Evolutionary conservation across 2,113 vertebrate genomes (phyloP), one percentile per base, ranked within the genome.

Genomic region (Arvicanthis niloticus): DNA sequence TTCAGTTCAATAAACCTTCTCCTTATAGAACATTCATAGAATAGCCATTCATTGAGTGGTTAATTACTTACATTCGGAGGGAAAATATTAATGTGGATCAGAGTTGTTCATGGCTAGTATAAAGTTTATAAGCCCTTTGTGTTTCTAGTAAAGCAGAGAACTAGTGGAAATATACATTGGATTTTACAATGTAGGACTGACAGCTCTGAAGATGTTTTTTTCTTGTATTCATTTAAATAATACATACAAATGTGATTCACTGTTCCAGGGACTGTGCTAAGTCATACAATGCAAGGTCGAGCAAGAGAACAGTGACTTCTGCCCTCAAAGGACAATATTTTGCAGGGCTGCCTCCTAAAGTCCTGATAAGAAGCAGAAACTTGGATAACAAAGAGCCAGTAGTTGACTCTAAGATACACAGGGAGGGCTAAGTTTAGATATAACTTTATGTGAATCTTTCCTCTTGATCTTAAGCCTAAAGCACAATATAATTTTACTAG

Each of bases 101-200:
- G 88, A 88, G 8, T 93, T 81, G 11, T 78, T 95, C 68, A 13
- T 86, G 22, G 22, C 53, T 93, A 95, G 16, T 15, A 76, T 86
- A 85, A 7, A 62, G 81, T 65, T 88, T 68, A 40, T 4, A 72
- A 40, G 40, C 73, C 3, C 7, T 26, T 95, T 70, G 13, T 88
- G 45, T 92, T 82, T 94, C 51, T 91, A 70, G 10, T 21, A 95
- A 81, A 3, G 45, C 89, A 92, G 75, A 65, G 24, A 58, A 84
- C 15, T 37, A 31, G 11, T 91, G 1, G 1, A 5, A 53, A 68
- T 72, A 73, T 37, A 56, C 19, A 86, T 60, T 88, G 92, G 45
- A 68, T 82, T 92, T 95, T 95, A 85, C 70, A 93, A 87, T 58
- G 34, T 76, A 88, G 45, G 21, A 78, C 82, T 53, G 17, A 80